Evolutionary conservation across 2,113 vertebrate genomes (phyloP), one percentile per base, ranked within the genome.

Genomic region (Halcyon senegalensis): DNA sequence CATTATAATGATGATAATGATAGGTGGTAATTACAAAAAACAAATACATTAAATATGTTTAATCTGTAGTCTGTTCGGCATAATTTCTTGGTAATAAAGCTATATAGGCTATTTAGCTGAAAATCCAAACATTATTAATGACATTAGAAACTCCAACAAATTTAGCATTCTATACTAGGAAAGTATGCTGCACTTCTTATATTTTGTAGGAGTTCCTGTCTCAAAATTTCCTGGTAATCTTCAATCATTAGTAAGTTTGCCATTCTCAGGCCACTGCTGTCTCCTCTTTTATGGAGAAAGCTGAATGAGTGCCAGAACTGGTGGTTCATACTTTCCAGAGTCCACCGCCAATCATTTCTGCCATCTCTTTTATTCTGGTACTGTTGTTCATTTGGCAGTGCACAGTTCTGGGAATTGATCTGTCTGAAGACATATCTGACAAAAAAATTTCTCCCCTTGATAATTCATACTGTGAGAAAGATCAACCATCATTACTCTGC

Each of bases 21-120:
- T 91, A 91, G 68, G 51, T 95, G 81, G 48, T 92, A 94, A 93
- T 97, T 94, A 93, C 48, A 93, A 93, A 94, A 96, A 95, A 73
- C 88, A 96, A 97, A 96, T 77, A 79, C 24, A 87, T 80, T 95
- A 90, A 95, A 83, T 78, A 78, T 63, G 48, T 93, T 96, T 95
- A 89, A 95, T 92, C 91, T 96, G 55, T 77, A 89, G 51, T 81
- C 78, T 93, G 24, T 68, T 94, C 76, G 37, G 44, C 70, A 84
- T 92, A 69, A 81, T 93, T 93, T 88, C 83, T 67, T 93, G 37
- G 68, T 93, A 85, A 94, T 95, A 94, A 86, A 44, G n/a, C 68
- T 89, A 66, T 93, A 78, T 75, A 84, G 53, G 16, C 85, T 81
- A 75, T 83, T 91, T 90, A 96, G 83, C 62, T 94, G 84, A 95